Base-by-base conservation (phyloP, 1,140 invertebrate genomes). In the Melitaea cinxia region DNA sequence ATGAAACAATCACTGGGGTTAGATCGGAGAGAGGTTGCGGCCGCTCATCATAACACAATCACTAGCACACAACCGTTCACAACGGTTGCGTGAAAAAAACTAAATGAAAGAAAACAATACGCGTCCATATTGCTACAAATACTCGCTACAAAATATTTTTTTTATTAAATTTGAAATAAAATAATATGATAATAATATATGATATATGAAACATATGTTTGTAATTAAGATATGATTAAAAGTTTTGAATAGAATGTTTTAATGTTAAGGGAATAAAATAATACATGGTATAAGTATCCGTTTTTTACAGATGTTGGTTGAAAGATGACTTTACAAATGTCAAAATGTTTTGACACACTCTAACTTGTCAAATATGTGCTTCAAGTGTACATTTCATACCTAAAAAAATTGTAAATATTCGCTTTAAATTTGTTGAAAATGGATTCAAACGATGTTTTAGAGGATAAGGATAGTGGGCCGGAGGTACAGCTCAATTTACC, bases 401-500 rank as follows among this genome's bases (percentile, higher is more conserved):
- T 10, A 28, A 30, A 45, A 30, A 49, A 64, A 64, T 62, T 26
- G 12, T 42, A 45, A 56, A 42, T 30, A 45, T 24, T 3, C 49
- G n/a, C 1, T 24, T 57, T 26, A 55, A 17, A 54, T 28, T 28
- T 21, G 23, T 42, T 49, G 55, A 65, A 50, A 45, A 88, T 90
- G 87, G 84, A 89, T 80, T 73, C 82, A 0, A 80, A 68, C 24
- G 88, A 91, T 47, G 74, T 78, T 14, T 63, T 81, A 26, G 88
- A 91, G 14, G 90, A 91, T 39, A 91, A 91, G 45, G 88, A 89
- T 53, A 89, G 77, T 39, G 84, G 83, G 0, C 85, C 85, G 6
- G 89, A 89, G 15, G 82, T 84, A 15, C 88, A 91, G 58, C 78
- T 91, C 12, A 90, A 87, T 58, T 83, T 92, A 54, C 89, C 89